Percentiles rank a stretch among this genome's conserved stretches.
Evolutionary conservation across 2,797 vertebrate species (phyloP).

Genomic region (Clamator glandarius): DNA sequence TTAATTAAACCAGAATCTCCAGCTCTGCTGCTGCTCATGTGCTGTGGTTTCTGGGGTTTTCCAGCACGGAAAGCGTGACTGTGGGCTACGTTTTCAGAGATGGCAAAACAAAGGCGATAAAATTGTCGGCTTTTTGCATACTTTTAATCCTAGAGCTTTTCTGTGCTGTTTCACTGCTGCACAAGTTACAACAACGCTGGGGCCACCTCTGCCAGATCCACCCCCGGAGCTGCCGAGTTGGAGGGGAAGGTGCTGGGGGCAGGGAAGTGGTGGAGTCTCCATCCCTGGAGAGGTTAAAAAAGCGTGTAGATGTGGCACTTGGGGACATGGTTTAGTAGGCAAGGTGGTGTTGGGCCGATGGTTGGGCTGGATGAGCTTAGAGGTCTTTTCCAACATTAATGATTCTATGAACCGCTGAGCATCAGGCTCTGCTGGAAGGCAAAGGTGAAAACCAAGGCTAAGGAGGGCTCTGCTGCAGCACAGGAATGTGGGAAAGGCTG

Average conservation of each 20-base stretch:
- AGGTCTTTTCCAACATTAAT: no score
- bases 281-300: no score
- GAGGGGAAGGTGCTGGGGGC: background rate
- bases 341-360: no score
- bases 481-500: background rate
- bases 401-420: background rate
- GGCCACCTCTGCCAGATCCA: background rate
- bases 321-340: no score
- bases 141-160: conserved; percentile 12
- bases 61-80: conserved; percentile 7
- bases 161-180: background rate
- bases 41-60: conserved; percentile 63
- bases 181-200: background rate
- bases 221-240: background rate
- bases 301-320: no score
- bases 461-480: background rate
- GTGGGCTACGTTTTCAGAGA: conserved; percentile 28
- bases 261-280: no score
- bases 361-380: no score
- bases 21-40: background rate
- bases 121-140: conserved; percentile 21
- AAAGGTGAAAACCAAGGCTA: background rate
- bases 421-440: background rate
- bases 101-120: background rate
- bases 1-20: background rate